These are phyloP conservation scores for Helobdella robusta DNA, from an alignment of 2,888 invertebrate species.

Conservation along the genomic window DNA sequence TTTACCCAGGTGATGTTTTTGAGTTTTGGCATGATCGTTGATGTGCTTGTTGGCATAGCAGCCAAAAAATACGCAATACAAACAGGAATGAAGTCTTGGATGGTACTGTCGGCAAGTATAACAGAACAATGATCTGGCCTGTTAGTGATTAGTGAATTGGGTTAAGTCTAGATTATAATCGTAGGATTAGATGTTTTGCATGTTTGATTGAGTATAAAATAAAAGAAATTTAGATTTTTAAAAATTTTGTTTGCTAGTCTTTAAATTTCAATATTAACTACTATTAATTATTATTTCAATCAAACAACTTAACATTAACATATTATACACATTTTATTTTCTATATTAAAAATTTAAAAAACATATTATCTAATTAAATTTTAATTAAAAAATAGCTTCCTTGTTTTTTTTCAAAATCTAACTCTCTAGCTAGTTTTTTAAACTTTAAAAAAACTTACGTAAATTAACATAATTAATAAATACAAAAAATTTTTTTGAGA, in stretches of 20 bases:
- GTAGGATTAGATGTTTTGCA: background rate
- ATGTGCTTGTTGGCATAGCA: slow-evolving; percentile 71
- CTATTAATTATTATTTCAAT: no score
- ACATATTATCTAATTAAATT: no score
- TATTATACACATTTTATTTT: background rate
- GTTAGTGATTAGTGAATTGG: slow-evolving; percentile 36
- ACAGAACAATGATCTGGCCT: slow-evolving; percentile 72
- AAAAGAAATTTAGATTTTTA: background rate
- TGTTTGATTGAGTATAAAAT: slow-evolving; percentile 1
- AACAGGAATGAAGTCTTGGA: slow-evolving; percentile 53
- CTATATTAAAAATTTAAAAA: no score
- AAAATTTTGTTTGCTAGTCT: background rate
- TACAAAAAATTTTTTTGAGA: no score
- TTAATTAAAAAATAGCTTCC: no score
- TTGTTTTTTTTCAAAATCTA: no score
- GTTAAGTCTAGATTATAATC: background rate
- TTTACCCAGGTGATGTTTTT: slow-evolving; percentile 67
- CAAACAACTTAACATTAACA: background rate
- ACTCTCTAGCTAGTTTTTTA: no score
- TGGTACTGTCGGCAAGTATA: slow-evolving; percentile 67
- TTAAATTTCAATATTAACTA: no score
- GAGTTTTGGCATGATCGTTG: slow-evolving; percentile 69
- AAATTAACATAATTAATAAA: no score
- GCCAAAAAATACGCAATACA: slow-evolving; percentile 83
- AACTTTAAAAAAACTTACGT: no score